Base-by-base conservation (phyloP, 2,888 invertebrate genomes). In the Xylocampa areola region DNA sequence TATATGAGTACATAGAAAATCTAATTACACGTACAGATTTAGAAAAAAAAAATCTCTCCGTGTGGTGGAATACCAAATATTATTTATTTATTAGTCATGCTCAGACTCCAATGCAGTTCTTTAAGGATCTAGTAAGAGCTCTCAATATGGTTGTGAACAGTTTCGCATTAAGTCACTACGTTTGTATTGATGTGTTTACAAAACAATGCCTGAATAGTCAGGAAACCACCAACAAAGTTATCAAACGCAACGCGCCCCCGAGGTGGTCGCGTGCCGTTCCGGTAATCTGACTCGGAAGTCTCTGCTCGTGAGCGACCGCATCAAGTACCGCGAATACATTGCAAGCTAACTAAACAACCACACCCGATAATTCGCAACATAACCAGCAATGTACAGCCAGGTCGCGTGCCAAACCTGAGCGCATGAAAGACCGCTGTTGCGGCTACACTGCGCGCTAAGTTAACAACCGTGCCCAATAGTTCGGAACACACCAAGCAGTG, bases 401-500 rank as follows among this genome's bases (percentile, higher is more conserved):
- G n/a, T n/a, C n/a, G n/a, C n/a, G n/a, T n/a, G n/a, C n/a, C n/a
- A n/a, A n/a, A n/a, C n/a, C n/a, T n/a, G n/a, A n/a, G n/a, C n/a
- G n/a, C n/a, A n/a, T n/a, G n/a, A n/a, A n/a, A n/a, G n/a, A 30
- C 16, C 7, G 30, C 32, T n/a, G 25, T 10, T 11, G 40, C 21
- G 27, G 14, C 33, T 39, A 48, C 54, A 65, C 23, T 16, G 66
- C 50, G 27, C 33, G 41, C 14, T 50, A 8, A 23, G 29, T 17
- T 14, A 36, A 36, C 51, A 35, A 32, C 39, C 33, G 3, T 21
- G 40, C 6, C 32, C 47, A 16, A 17, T 37, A 11, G 13, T 36
- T 23, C 16, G 2, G 1, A 51, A 69, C 41, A 51, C 39, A 14
- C 16, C 29, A 40, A n/a, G 53, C 69, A 32, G 16, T 52, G 73